Conservation (phyloP, 2,888 invertebrate genomes). For the Ecdyonurus torrentis region DNA sequence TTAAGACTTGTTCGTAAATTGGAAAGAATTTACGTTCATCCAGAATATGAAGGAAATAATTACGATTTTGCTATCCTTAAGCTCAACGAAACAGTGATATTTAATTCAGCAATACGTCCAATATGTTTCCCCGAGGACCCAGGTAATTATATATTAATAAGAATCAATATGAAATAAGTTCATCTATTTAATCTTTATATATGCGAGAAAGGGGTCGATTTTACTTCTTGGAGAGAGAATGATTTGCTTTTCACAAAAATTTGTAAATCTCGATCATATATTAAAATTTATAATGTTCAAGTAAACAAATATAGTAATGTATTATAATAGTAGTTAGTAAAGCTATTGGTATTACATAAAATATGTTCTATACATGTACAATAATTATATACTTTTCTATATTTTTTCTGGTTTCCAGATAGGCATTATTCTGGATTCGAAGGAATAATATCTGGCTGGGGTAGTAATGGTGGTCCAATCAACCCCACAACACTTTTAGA, state of each 20-base stretch:
- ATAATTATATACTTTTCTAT: not conserved
- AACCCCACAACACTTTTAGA: constrained; percentile 4
- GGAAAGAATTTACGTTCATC: constrained; percentile 8
- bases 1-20: not conserved
- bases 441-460: constrained; percentile 12
- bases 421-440: constrained; percentile 4
- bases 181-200: too few relatives aligned
- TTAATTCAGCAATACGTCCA: constrained; percentile 9
- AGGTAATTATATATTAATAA: constrained; percentile 9
- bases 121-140: constrained; percentile 10
- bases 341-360: too few relatives aligned
- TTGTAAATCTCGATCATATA: too few relatives aligned
- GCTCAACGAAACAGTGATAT: constrained; percentile 9
- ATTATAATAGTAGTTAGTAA: too few relatives aligned
- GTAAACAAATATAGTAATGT: too few relatives aligned
- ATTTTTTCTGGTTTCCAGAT: constrained; percentile 6
- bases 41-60: constrained; percentile 8
- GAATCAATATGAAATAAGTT: too few relatives aligned
- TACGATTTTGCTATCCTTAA: constrained; percentile 11
- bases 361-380: not conserved
- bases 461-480: not conserved
- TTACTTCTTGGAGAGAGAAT: too few relatives aligned
- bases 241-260: too few relatives aligned
- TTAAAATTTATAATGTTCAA: not conserved
- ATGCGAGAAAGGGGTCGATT: too few relatives aligned